Evolutionary conservation across 1,140 invertebrate genomes (phyloP).

Genomic region (Drosophila parvula): DNA sequence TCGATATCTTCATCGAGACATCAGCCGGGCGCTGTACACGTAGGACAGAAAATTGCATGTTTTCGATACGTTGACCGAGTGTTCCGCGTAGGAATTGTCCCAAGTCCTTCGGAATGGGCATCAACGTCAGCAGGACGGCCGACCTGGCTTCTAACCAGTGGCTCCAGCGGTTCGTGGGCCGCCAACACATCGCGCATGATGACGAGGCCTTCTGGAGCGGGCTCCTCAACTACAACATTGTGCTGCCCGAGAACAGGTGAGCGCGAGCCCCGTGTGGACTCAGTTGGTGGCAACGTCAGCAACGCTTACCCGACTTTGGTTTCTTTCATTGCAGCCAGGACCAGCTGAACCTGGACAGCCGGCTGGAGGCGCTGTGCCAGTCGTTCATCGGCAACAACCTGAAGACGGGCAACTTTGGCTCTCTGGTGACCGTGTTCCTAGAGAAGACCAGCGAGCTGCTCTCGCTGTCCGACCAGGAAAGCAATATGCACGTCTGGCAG

Average conservation of each 20-base stretch:
- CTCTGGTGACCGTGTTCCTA: conserved; percentile 93
- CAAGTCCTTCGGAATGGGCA: conserved; percentile 90
- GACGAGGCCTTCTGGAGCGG: conserved; percentile 98
- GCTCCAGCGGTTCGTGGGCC: conserved; percentile 90
- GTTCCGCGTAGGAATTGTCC: conserved; percentile 14
- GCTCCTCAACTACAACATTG: conserved; percentile 95
- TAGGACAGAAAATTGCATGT: conserved; percentile 17
- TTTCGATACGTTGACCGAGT: conserved; percentile 11
- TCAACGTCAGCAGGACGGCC: conserved; percentile 91
- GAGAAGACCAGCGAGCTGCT: conserved; percentile 91
- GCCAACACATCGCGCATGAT: conserved; percentile 89
- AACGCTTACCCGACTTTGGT: conserved; percentile 4
- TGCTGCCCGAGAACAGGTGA: conserved; percentile 90
- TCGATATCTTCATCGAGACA: conserved; percentile 8
- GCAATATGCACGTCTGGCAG: conserved; percentile 97
- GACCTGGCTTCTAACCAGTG: conserved; percentile 93
- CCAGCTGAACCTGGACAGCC: conserved; percentile 91
- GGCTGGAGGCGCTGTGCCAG: conserved; percentile 89
- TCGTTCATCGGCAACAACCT: conserved; percentile 91
- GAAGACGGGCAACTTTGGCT: conserved; percentile 93
- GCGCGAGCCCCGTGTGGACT: conserved; percentile 57
- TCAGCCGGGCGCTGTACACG: conserved; percentile 20
- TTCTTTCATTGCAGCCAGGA: conserved; percentile 88
- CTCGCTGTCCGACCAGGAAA: conserved; percentile 93
- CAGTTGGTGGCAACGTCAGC: conserved; percentile 40